phyloP scores from a whole-genome alignment of 2,888 invertebrate genomes.

The Epiblema foenella region DNA sequence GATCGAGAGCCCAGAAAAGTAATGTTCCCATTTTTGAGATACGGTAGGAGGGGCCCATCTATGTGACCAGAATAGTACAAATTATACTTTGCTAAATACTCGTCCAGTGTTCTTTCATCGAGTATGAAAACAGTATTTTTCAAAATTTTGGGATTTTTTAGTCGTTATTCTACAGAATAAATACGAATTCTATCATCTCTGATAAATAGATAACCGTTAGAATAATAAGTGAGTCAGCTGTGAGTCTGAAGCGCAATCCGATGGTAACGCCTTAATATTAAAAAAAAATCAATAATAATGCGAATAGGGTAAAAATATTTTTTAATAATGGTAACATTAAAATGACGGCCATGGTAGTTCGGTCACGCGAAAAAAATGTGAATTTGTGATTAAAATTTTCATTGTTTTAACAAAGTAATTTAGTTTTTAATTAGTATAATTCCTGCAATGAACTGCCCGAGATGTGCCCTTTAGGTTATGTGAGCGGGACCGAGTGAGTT shows the following conservation, averaged over 20 bases:
- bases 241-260: slow-evolving; percentile 12
- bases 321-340: slow-evolving; percentile 57
- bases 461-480: slow-evolving; percentile 38
- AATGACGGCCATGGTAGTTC: slow-evolving; percentile 66
- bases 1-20: no score
- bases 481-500: slow-evolving; percentile 43
- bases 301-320: slow-evolving; percentile 40
- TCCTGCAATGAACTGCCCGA: slow-evolving; percentile 39
- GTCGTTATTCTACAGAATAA: no score
- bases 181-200: no score
- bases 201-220: no score
- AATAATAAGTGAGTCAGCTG: not conserved
- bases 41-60: no score
- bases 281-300: slow-evolving; percentile 45
- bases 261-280: slow-evolving; percentile 30
- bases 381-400: slow-evolving; percentile 57
- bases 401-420: slow-evolving; percentile 54
- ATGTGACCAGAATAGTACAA: no score
- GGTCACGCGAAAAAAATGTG: slow-evolving; percentile 67
- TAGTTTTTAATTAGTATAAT: slow-evolving; percentile 47
- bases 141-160: no score
- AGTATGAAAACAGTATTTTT: no score
- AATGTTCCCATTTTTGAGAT: no score
- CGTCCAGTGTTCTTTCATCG: no score
- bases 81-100: no score